Evolutionary conservation across 2,888 invertebrate genomes (phyloP), one percentile per base, ranked within the genome.

Genomic region (Aleiodes testaceus): DNA sequence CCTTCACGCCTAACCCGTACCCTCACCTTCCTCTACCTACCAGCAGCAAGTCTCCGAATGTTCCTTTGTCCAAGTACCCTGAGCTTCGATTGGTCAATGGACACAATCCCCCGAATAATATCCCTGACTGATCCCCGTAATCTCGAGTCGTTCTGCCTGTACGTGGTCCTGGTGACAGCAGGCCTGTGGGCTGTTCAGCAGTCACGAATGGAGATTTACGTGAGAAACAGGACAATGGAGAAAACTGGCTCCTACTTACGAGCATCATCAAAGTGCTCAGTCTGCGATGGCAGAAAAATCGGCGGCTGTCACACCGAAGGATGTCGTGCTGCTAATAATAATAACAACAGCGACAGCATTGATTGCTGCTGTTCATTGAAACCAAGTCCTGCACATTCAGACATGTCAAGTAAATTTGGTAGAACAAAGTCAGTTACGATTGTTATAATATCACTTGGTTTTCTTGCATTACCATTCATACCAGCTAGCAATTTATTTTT

Each of bases 41-140:
- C 98, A 49, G 93, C 94, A 53, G 94, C 96, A 85, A 98, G 98
- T 88, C 93, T 97, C 82, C 92, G 93, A 87, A 91, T 98, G 82
- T 90, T 98, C 73, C 87, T 98, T 49, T 96, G 93, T 87, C 98
- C 98, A 5, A 91, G 92, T 79, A 92, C 93, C 79, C 90, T 99
- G 69, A 97, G 97, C 87, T 99, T 98, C 89, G 98, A 99, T 88
- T 99, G 98, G 99, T 97, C 98, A 26, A 98, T 99, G 98, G 97
- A 97, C 81, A 94, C 98, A 1, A 93, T 99, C 81, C 97, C 97
- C 7, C 91, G 95, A 74, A 92, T 99, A 79, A 92, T 92, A 61
- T 91, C 92, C 30, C 79, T 95, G 16, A 89, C 92, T 80, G 98
- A 99, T 87, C 89, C 90, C 4, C 91, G 98, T 76, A 97, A 97